phyloP scores from a whole-genome alignment of 64 coral and sea anemone species.

The Dendronephthya gigantea region DNA sequence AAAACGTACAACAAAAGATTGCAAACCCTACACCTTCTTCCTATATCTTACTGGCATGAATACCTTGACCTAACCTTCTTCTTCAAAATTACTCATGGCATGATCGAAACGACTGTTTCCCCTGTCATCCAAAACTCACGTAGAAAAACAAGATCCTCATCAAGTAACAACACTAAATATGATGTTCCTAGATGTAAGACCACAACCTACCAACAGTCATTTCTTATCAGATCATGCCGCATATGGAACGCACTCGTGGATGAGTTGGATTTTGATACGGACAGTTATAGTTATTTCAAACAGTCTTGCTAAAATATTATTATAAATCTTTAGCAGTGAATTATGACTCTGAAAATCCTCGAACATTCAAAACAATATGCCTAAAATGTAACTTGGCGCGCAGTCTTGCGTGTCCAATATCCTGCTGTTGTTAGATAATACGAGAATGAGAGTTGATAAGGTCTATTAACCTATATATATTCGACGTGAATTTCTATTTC shows the following conservation, averaged over 20 bases:
- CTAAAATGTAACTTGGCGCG: not conserved
- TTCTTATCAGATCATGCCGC: not conserved
- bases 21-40: not conserved
- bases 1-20: not conserved
- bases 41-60: slow-evolving; percentile 8
- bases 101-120: not conserved
- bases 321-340: not conserved
- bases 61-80: not conserved
- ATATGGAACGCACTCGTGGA: not conserved
- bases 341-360: not conserved
- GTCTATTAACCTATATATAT: too few species aligned
- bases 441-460: too few species aligned
- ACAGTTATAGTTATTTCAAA: not conserved
- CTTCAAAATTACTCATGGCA: not conserved
- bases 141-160: not conserved
- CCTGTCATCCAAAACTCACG: not conserved
- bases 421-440: too few species aligned
- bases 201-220: not conserved
- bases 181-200: not conserved
- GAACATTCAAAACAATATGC: not conserved
- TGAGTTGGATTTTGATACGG: not conserved
- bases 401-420: not conserved
- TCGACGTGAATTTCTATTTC: too few species aligned
- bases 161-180: not conserved
- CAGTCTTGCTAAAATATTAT: not conserved